These are phyloP conservation scores for Pseudomyrmex dendroicus DNA, from an alignment of 1,140 invertebrate species.

Conservation along the genomic window DNA sequence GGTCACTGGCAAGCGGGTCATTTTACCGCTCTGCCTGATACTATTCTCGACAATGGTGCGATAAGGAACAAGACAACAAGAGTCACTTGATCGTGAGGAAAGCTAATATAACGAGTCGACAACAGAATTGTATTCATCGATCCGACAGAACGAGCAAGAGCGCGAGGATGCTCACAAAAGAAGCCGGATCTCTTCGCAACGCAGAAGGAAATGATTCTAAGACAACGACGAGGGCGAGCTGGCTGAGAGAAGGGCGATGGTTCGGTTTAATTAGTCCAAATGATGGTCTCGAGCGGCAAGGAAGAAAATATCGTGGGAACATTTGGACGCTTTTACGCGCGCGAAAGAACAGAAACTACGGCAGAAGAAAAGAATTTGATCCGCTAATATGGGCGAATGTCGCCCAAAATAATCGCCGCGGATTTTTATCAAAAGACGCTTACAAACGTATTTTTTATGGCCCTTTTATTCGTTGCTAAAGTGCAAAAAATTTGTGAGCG, in stretches of 20 bases:
- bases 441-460: conserved; percentile 76
- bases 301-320: background rate
- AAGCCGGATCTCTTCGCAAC: background rate
- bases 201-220: background rate
- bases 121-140: conserved; percentile 28
- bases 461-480: conserved; percentile 67
- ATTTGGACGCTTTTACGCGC: conserved; percentile 4
- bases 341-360: background rate
- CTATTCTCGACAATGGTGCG: conserved; percentile 67
- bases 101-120: background rate
- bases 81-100: background rate
- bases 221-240: conserved; percentile 7
- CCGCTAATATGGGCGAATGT: conserved; percentile 45
- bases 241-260: background rate
- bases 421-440: conserved; percentile 71
- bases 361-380: background rate
- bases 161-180: conserved; percentile 1
- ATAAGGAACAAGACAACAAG: background rate
- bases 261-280: conserved; percentile 47
- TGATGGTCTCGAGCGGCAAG: conserved; percentile 18
- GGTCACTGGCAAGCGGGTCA: conserved; percentile 60
- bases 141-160: conserved; percentile 3
- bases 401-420: conserved; percentile 54
- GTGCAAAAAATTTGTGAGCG: conserved; percentile 50
- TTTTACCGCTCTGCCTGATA: conserved; percentile 68